Conservation (phyloP, 2,888 invertebrate genomes). For the Apotomis turbidana region DNA sequence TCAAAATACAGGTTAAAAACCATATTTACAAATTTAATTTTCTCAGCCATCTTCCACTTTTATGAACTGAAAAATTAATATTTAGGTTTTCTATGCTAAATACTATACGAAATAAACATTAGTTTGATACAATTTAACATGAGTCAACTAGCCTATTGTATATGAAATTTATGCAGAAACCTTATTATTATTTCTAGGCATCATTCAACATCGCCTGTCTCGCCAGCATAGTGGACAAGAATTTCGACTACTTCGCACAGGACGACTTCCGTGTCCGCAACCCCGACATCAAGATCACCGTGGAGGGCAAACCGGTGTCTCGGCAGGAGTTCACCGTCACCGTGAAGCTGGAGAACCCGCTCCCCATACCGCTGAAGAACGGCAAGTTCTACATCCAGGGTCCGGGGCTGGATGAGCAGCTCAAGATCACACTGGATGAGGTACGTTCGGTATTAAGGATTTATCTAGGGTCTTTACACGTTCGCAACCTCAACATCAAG, state of each 20-base stretch:
- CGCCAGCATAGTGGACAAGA: constrained; percentile 90
- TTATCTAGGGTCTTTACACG: background rate
- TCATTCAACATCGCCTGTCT: constrained; percentile 93
- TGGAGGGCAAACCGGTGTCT: constrained; percentile 82
- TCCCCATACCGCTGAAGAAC: constrained; percentile 90
- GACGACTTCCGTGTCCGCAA: constrained; percentile 95
- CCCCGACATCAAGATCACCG: constrained; percentile 92
- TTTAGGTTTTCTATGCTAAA: too few relatives aligned
- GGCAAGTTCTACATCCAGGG: constrained; percentile 92
- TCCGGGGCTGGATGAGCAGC: constrained; percentile 89
- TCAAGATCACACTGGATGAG: constrained; percentile 88
- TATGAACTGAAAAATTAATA: too few relatives aligned
- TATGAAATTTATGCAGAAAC: too few relatives aligned
- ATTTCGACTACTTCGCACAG: constrained; percentile 94
- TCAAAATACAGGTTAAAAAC: too few relatives aligned
- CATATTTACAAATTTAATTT: too few relatives aligned
- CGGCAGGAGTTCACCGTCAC: constrained; percentile 82
- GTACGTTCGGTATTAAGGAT: constrained; percentile 56
- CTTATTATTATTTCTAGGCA: constrained; percentile 64
- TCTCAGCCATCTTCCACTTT: too few relatives aligned
- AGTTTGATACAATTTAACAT: too few relatives aligned
- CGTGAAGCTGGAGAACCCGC: constrained; percentile 90
- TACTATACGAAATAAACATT: too few relatives aligned
- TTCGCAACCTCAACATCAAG: too few relatives aligned
- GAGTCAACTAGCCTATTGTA: too few relatives aligned